Conservation (phyloP, 2,888 invertebrate species). For the Perizoma affinitatum region DNA sequence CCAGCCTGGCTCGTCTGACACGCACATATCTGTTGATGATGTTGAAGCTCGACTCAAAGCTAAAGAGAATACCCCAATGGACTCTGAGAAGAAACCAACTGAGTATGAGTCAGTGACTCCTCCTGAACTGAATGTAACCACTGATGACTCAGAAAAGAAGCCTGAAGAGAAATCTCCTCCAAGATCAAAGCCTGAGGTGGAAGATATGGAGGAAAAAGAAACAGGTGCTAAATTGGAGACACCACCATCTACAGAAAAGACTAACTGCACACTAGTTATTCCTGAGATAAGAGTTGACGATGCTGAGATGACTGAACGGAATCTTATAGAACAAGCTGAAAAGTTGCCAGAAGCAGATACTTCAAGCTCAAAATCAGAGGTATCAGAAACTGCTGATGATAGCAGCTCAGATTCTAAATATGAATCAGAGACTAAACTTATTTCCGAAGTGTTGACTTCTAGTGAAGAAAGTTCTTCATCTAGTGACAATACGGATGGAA, state of each 20-base stretch:
- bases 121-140: conserved; percentile 57
- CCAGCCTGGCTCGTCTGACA: conserved; percentile 72
- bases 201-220: conserved; percentile 48
- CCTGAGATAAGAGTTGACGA: conserved; percentile 77
- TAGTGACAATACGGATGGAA: conserved; percentile 76
- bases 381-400: conserved; percentile 56
- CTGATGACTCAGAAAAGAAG: conserved; percentile 54
- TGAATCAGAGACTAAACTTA: conserved; percentile 62
- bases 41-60: conserved; percentile 73
- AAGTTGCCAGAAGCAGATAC: conserved; percentile 42
- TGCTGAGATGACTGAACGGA: conserved; percentile 74
- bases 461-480: conserved; percentile 78
- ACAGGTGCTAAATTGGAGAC: conserved; percentile 23
- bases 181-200: conserved; percentile 39
- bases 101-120: conserved; percentile 67
- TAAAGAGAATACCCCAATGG: conserved; percentile 70
- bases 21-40: conserved; percentile 71
- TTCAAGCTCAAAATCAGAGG: conserved; percentile 36
- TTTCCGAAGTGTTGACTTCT: conserved; percentile 69
- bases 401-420: conserved; percentile 75
- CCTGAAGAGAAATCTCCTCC: conserved; percentile 36
- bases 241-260: conserved; percentile 16
- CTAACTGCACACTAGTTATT: conserved; percentile 51
- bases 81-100: conserved; percentile 55
- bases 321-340: conserved; percentile 58